A percentile compares a stretch with the other conserved stretches of the same genome.
phyloP scores from a whole-genome alignment of 2,113 vertebrate species.

The Notarius quadriscutis region DNA sequence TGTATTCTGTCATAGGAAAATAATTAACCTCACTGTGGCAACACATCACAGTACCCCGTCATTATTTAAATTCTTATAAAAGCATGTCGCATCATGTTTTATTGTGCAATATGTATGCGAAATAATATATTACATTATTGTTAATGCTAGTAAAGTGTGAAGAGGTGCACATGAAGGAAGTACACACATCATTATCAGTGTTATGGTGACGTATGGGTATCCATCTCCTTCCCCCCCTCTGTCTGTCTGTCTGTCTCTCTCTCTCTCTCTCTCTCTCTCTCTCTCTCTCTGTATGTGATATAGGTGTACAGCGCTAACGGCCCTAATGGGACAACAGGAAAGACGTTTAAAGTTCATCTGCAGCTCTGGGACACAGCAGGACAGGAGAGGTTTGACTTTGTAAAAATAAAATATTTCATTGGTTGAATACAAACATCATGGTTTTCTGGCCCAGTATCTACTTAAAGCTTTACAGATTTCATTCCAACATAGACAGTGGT shows the following conservation, averaged over 20 bases:
- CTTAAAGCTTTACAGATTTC: neutral
- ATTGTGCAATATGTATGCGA: neutral
- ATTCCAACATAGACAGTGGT: no score
- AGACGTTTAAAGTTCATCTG: slow-evolving; percentile 91
- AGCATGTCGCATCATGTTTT: neutral
- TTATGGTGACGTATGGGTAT: neutral
- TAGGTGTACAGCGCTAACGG: slow-evolving; percentile 85
- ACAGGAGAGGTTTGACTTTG: slow-evolving; percentile 84
- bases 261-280: no score
- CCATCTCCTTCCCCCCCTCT: no score
- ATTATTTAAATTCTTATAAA: neutral
- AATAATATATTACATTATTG: neutral
- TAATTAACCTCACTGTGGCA: neutral
- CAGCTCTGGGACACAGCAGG: slow-evolving; percentile 98
- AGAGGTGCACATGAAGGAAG: neutral
- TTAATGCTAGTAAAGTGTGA: neutral
- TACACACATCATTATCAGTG: no score
- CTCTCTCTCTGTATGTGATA: slow-evolving; percentile 19
- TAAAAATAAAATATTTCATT: neutral
- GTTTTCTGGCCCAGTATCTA: neutral
- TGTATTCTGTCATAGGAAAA: neutral
- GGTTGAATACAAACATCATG: neutral
- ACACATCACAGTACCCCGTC: neutral
- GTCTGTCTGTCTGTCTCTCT: no score
- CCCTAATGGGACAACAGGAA: slow-evolving; percentile 82